These are phyloP conservation scores for Apus apus DNA, from an alignment of 2,113 vertebrate species.

Conservation along the genomic window DNA sequence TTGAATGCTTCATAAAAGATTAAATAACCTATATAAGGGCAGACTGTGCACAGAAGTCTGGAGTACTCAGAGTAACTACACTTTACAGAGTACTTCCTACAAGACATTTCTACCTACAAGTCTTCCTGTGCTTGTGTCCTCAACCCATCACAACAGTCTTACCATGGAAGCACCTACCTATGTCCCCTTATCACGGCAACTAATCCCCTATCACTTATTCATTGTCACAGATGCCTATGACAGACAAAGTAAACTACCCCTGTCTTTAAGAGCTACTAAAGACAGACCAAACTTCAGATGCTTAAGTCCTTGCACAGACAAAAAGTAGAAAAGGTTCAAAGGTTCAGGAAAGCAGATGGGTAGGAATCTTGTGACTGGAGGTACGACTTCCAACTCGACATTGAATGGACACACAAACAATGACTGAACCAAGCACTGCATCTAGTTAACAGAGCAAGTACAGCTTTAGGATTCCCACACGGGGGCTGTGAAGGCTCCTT, in stretches of 20 bases:
- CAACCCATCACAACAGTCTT: neutral
- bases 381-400: rapidly evolving
- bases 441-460: neutral
- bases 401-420: rapidly evolving
- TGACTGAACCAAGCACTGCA: neutral
- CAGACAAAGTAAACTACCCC: neutral
- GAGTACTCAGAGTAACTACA: neutral
- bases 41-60: neutral
- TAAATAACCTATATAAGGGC: neutral
- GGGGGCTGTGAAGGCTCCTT: neutral
- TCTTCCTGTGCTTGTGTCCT: neutral
- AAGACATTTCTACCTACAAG: neutral
- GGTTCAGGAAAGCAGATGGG: rapidly evolving
- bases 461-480: rapidly evolving
- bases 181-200: too few species aligned
- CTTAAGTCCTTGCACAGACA: too few species aligned
- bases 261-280: neutral
- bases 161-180: neutral
- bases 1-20: conserved; percentile 7
- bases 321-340: neutral
- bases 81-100: neutral
- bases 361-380: neutral
- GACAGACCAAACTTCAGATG: neutral
- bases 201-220: neutral
- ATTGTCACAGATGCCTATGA: neutral